Percentiles rank a stretch among this genome's conserved stretches.
phyloP scores from a whole-genome alignment of 2,888 invertebrate genomes.

The Prosapia bicincta region DNA sequence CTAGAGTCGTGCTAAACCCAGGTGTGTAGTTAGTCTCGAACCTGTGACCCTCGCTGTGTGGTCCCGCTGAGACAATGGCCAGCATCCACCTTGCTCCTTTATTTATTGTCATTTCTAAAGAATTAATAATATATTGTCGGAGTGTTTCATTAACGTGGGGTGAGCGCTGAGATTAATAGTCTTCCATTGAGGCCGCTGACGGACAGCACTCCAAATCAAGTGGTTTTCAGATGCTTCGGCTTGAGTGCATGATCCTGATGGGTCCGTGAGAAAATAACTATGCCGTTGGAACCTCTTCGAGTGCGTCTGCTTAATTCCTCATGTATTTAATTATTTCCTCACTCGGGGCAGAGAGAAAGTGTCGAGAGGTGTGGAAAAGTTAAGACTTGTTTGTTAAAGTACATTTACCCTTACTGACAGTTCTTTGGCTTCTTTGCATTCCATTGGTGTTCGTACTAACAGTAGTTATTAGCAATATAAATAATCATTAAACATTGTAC shows the following conservation, averaged over 20 bases:
- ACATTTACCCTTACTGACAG: too few species aligned
- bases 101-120: constrained; percentile 23
- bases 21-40: neutral
- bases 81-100: neutral
- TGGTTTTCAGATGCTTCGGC: neutral
- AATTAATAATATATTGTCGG: constrained; percentile 26
- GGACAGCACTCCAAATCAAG: constrained; percentile 2
- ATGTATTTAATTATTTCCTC: neutral
- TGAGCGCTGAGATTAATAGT: constrained; percentile 16
- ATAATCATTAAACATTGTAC: too few species aligned
- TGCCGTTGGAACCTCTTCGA: neutral
- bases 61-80: neutral
- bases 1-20: neutral
- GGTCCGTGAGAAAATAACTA: neutral
- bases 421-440: too few species aligned
- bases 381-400: too few species aligned
- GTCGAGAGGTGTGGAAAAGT: neutral
- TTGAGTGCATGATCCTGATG: neutral
- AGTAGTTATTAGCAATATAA: too few species aligned
- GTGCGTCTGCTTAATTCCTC: neutral
- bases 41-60: neutral
- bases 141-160: constrained; percentile 18
- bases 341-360: neutral
- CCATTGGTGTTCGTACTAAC: too few species aligned
- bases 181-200: neutral